Evolutionary conservation across 1,140 invertebrate species (phyloP).

Genomic region (Phthorimaea operculella): DNA sequence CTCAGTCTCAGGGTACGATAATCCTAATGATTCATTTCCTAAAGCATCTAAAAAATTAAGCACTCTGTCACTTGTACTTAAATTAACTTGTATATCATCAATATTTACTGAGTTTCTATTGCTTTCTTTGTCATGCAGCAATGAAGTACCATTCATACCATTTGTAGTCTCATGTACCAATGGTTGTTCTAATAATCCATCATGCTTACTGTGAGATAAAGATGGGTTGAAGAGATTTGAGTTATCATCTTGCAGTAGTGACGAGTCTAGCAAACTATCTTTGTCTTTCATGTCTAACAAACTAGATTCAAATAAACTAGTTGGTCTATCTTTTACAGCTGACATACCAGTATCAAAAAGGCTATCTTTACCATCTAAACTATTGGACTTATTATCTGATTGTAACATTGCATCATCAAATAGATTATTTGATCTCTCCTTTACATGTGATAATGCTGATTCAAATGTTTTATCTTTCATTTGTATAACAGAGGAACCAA

Average conservation of each 20-base stretch:
- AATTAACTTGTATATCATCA: not conserved
- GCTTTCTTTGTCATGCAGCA: constrained; percentile 35
- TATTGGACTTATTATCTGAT: not conserved
- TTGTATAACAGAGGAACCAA: not conserved
- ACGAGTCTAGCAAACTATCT: not conserved
- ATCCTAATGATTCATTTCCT: constrained; percentile 38
- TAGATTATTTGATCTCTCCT: not conserved
- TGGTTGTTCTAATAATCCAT: constrained; percentile 2
- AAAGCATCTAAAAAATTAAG: constrained; percentile 54
- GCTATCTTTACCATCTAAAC: not conserved
- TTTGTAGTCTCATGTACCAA: constrained; percentile 7
- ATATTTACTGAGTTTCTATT: constrained; percentile 13
- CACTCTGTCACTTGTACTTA: constrained; percentile 32
- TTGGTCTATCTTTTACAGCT: not conserved
- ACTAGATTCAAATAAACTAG: not conserved
- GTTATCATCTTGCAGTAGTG: not conserved
- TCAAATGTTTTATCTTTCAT: not conserved
- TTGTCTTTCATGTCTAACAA: not conserved
- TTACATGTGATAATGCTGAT: constrained; percentile 1
- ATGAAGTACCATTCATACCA: constrained; percentile 33
- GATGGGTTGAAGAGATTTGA: not conserved
- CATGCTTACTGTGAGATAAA: not conserved
- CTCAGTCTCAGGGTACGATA: constrained; percentile 44
- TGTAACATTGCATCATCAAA: not conserved
- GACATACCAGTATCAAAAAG: not conserved